Conservation (phyloP, 1,140 invertebrate species). For the Drosophila suzukii region DNA sequence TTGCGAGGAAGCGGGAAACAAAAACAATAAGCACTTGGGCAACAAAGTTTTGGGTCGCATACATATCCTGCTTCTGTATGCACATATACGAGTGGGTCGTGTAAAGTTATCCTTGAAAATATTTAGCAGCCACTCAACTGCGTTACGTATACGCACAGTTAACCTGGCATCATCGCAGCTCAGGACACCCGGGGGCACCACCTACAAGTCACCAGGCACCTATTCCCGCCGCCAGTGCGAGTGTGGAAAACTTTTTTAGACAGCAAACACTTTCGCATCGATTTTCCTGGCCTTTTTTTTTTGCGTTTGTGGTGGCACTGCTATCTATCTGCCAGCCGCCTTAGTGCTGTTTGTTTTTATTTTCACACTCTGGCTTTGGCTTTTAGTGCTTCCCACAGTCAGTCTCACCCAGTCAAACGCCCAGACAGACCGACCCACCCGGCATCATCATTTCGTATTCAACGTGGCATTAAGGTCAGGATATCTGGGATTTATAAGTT, state of each 20-base stretch:
- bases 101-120: constrained; percentile 78
- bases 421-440: constrained; percentile 7
- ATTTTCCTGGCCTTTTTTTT: constrained; percentile 57
- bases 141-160: constrained; percentile 77
- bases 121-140: constrained; percentile 72
- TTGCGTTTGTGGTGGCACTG: constrained; percentile 22
- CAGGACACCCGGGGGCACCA: constrained; percentile 57
- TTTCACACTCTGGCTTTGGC: constrained; percentile 57
- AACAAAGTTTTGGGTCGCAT: constrained; percentile 68
- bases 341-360: constrained; percentile 71
- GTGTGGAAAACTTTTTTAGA: constrained; percentile 59
- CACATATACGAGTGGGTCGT: constrained; percentile 58
- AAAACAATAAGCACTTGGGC: constrained; percentile 71
- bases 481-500: constrained; percentile 83
- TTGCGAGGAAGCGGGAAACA: constrained; percentile 12
- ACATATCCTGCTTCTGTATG: constrained; percentile 15
- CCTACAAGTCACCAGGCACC: constrained; percentile 64
- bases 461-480: constrained; percentile 79
- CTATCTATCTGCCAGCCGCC: constrained; percentile 58
- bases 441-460: constrained; percentile 79
- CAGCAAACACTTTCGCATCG: constrained; percentile 73
- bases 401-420: background rate
- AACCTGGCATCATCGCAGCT: constrained; percentile 66
- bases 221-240: constrained; percentile 22
- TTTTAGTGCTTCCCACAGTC: constrained; percentile 49